Evolutionary conservation across 2,113 vertebrate species (phyloP).

Genomic region (Tyrannus savana): DNA sequence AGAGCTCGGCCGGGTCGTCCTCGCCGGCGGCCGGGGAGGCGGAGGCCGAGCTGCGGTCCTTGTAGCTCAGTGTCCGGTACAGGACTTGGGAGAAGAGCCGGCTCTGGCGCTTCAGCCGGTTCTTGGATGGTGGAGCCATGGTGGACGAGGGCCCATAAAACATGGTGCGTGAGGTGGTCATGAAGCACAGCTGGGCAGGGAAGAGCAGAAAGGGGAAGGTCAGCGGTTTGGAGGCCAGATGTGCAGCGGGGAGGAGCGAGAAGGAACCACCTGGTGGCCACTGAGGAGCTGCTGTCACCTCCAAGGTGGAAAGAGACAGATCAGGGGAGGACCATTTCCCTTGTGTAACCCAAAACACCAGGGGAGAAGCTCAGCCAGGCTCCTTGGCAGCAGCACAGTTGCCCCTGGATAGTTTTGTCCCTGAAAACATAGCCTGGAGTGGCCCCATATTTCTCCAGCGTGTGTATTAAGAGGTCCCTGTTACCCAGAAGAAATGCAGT

Average conservation of each 20-base stretch:
- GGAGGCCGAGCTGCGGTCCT: conserved; percentile 79
- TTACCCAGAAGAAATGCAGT: background rate
- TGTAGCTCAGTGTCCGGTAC: conserved; percentile 91
- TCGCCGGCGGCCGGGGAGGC: conserved; percentile 53
- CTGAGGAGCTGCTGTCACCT: accelerated
- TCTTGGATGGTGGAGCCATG: conserved; percentile 92
- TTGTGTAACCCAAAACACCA: background rate
- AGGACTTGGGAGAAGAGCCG: conserved; percentile 89
- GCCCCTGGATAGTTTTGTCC: background rate
- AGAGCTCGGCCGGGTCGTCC: conserved; percentile 92
- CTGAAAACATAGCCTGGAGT: background rate
- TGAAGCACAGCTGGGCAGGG: background rate
- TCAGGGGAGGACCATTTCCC: accelerated
- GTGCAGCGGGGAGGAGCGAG: background rate
- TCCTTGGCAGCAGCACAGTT: background rate
- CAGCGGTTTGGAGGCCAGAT: background rate
- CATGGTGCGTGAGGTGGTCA: conserved; percentile 75
- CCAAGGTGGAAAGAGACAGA: background rate
- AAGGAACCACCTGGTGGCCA: background rate
- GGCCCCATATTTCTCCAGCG: background rate
- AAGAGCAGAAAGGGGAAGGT: background rate
- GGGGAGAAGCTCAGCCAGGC: background rate
- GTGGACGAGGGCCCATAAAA: conserved; percentile 89
- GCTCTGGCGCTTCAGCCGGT: conserved; percentile 90
- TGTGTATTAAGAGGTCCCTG: background rate